Evolutionary conservation across 2,888 invertebrate genomes (phyloP).

Genomic region (Chorisops tibialis): DNA sequence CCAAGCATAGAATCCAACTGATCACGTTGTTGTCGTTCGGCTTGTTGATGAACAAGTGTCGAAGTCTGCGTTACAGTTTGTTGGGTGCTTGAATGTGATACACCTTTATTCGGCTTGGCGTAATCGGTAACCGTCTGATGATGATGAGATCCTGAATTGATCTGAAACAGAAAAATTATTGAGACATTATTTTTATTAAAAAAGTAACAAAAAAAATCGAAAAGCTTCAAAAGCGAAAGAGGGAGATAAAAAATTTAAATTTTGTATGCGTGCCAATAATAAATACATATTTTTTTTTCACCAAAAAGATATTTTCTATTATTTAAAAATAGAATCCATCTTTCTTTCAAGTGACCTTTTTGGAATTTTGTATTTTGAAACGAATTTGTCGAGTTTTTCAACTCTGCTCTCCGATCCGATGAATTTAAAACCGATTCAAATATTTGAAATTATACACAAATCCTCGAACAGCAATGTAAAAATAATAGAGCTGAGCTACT

Average conservation of each 20-base stretch:
- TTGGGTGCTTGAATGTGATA: conserved; percentile 42
- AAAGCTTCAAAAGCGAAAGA: too few species aligned
- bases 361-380: too few species aligned
- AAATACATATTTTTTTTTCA: too few species aligned
- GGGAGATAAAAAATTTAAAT: too few species aligned
- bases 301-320: neutral
- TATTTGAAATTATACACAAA: neutral
- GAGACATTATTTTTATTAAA: too few species aligned
- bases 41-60: conserved; percentile 44
- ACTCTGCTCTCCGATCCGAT: too few species aligned
- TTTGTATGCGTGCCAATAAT: too few species aligned
- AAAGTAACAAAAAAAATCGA: too few species aligned
- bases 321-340: neutral
- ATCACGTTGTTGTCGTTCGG: conserved; percentile 47
- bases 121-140: conserved; percentile 67
- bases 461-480: too few species aligned
- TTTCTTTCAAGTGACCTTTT: neutral
- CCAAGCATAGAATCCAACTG: conserved; percentile 57
- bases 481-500: too few species aligned
- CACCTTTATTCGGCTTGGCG: conserved; percentile 65
- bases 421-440: neutral
- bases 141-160: conserved; percentile 61
- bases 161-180: conserved; percentile 50
- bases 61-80: conserved; percentile 46
- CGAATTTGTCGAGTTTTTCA: too few species aligned